phyloP scores from a whole-genome alignment of 2,113 vertebrate species.

The Cepphus grylle region DNA sequence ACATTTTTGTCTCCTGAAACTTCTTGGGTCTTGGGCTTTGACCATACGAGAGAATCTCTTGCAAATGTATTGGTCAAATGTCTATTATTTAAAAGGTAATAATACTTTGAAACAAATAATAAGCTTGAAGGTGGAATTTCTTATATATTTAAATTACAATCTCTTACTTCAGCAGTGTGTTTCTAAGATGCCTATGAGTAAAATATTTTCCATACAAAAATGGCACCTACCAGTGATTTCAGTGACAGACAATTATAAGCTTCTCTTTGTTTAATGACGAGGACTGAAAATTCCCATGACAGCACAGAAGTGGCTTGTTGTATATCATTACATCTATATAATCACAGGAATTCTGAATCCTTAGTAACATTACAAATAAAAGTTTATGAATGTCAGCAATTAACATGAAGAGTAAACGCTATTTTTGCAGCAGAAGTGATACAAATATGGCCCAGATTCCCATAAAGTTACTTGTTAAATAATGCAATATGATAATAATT shows the following conservation, averaged over 20 bases:
- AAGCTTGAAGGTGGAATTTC: not conserved
- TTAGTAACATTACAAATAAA: not conserved
- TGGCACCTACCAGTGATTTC: not conserved
- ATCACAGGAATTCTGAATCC: not conserved
- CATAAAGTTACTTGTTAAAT: not conserved
- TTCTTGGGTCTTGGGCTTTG: not conserved
- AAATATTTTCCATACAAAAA: not conserved
- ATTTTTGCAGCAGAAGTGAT: not conserved
- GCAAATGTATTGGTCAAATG: not conserved
- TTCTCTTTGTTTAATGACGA: not conserved
- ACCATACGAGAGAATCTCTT: not conserved
- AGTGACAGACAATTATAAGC: not conserved
- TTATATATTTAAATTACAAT: not conserved
- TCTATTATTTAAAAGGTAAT: not conserved
- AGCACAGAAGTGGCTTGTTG: not conserved
- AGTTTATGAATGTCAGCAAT: not conserved
- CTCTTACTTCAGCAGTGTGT: not conserved
- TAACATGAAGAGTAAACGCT: not conserved
- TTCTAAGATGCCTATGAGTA: not conserved
- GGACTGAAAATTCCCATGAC: not conserved
- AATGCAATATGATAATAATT: not conserved
- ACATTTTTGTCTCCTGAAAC: not conserved
- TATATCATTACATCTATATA: not conserved
- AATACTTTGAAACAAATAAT: not conserved
- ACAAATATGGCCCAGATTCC: not conserved